Evolutionary conservation across 2,888 invertebrate genomes (phyloP).

Genomic region (Stegophylla sp.): DNA sequence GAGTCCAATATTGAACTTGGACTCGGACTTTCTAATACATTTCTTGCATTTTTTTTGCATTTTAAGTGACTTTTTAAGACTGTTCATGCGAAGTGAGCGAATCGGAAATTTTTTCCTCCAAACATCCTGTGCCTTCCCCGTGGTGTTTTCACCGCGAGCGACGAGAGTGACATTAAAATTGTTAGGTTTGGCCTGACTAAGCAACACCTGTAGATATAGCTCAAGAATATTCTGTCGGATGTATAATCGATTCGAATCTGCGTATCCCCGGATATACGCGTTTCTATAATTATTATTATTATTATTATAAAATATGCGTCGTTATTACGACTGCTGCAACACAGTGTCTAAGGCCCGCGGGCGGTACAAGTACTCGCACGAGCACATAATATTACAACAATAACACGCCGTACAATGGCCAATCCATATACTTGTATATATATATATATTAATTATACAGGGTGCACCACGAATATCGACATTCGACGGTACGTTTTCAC

Average conservation of each 20-base stretch:
- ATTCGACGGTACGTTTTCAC: too few relatives aligned
- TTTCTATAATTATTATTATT: neutral
- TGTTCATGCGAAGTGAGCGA: slow-evolving; percentile 3
- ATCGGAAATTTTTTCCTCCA: slow-evolving; percentile 3
- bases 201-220: neutral
- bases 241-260: neutral
- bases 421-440: neutral
- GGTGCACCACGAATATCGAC: neutral
- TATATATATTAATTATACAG: too few relatives aligned
- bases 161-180: neutral
- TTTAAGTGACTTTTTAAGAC: too few relatives aligned
- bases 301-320: too few relatives aligned
- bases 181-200: neutral
- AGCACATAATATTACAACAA: neutral
- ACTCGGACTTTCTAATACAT: too few relatives aligned
- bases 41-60: too few relatives aligned
- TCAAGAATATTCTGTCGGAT: neutral
- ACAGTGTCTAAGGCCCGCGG: neutral
- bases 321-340: too few relatives aligned
- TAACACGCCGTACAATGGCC: too few relatives aligned
- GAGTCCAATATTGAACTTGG: too few relatives aligned
- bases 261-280: neutral
- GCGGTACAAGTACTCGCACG: neutral
- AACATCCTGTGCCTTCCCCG: neutral
- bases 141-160: neutral